Base-by-base conservation (phyloP, 2,797 vertebrate genomes). In the Oreochromis grahami region DNA sequence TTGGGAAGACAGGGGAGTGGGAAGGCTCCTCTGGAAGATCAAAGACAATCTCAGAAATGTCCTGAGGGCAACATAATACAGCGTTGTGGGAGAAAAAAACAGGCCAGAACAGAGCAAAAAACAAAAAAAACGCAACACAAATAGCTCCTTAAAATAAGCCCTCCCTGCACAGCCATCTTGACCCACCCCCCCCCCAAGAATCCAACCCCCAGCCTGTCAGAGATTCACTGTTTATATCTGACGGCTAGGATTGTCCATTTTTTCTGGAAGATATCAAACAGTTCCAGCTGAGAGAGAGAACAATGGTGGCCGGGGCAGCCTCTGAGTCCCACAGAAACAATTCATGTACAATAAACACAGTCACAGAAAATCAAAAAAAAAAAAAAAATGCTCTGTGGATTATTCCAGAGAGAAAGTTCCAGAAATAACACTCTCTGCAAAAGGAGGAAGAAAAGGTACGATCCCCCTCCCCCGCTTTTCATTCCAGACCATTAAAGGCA, bases 401-500 rank as follows among this genome's bases (percentile, higher is more conserved):
- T 92, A 90, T 92, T 96, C 92, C 91, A 91, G 83, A 91, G 82
- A 88, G 74, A 94, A 91, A 79, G 87, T 89, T 93, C 93, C 91
- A 93, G 91, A 94, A 87, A 90, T 76, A 89, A 92, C 83, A 84
- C 84, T 88, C 79, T 90, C 85, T 87, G 93, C 86, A 41, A 86
- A 84, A 92, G 84, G 81, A 91, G 88, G 88, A 86, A 79, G 91
- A 93, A 90, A 88, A 82, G 41, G 86, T 87, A 79, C 2, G 41
- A 78, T 78, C 55, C 79, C 14, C 74, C 34, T 84, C 65, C 76
- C 70, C 88, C 60, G 3, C 78, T 93, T 89, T 89, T 94, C 89
- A 92, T 88, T 95, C 89, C 90, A 92, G 85, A 93, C 91, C 91
- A 83, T 94, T 89, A 93, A 96, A 96, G 97, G 96, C 95, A 96